Evolutionary conservation across 2,113 vertebrate species (phyloP), one percentile per base, ranked within the genome.

Genomic region (Erythrocercus mccallii): DNA sequence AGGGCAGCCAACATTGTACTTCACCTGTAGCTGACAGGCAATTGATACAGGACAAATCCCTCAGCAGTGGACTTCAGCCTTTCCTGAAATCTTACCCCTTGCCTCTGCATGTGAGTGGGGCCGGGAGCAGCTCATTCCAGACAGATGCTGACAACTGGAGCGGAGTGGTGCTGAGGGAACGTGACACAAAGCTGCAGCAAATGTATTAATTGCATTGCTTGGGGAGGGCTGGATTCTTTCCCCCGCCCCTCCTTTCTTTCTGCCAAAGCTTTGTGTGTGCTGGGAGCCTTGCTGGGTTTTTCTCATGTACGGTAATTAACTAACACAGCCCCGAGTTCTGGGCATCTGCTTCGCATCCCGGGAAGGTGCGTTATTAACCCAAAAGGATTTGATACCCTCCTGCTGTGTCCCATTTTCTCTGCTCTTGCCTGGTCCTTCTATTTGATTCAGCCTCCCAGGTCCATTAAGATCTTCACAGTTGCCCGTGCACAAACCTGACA

Each of bases 111-210:
- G 11, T 20, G 40, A 40, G 40, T 12, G 40, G 40, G 40, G 40
- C 40, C 14, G 11, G 40, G 69, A 72, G 53, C 17, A 3, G 50
- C 84, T 96, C 54, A 2, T 92, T 96, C 89, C 81, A 94, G 95
- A 94, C 86, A 92, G 86, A 96, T 91, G 94, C 92, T 96, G 96
- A 92, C 94, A 95, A 89, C 79, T 95, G 90, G 70, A 71, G 94
- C 81, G 22, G 92, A 81, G 64, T 4, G 42, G 18, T 79, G 88
- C 56, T 81, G 92, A 60, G 62, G 74, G 88, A 90, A 93, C 3
- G 35, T 86, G 93, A 94, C 6, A 15, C 83, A 38, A 65, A 83
- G 74, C 78, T 90, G 66, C 81, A 71, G 81, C 65, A 44, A 64
- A 53, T 71, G 79, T 77, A 82, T 94, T 94, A 95, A 95, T 93